These are phyloP conservation scores for Enteromius mattozi DNA, from an alignment of 2,797 vertebrate species.

Conservation along the genomic window DNA sequence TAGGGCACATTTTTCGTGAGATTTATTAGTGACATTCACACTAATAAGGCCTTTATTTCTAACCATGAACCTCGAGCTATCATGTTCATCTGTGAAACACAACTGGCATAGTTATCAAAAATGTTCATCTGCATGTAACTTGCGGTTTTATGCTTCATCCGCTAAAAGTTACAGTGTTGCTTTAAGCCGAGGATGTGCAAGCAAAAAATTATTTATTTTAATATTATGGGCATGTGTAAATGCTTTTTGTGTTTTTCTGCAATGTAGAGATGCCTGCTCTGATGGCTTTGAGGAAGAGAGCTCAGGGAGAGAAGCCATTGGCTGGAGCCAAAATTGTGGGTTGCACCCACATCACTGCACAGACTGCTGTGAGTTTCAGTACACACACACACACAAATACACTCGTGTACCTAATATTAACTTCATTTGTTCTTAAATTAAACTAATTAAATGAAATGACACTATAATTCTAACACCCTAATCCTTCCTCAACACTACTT, in stretches of 20 bases:
- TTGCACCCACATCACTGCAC: conserved; percentile 97
- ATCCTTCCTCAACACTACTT: neutral
- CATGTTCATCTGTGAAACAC: neutral
- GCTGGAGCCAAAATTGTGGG: conserved; percentile 98
- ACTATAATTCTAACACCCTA: neutral
- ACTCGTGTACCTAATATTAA: neutral
- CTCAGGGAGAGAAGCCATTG: conserved; percentile 96
- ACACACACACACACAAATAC: neutral
- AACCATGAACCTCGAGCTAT: neutral
- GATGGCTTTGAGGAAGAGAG: conserved; percentile 97
- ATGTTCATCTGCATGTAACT: neutral
- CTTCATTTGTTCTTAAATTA: neutral
- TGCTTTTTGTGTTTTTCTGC: neutral
- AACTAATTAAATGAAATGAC: neutral
- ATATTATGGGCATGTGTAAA: conserved; percentile 3
- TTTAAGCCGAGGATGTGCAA: neutral
- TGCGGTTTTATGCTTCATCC: neutral
- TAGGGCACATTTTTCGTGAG: neutral
- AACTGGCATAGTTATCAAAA: neutral
- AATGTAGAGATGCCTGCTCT: conserved; percentile 94
- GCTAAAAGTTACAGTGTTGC: neutral
- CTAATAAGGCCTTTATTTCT: neutral
- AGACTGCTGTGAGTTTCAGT: conserved; percentile 89
- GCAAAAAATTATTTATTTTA: neutral
- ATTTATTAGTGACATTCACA: neutral